These are phyloP conservation scores for Anhinga anhinga DNA, from an alignment of 2,113 vertebrate species.

Conservation along the genomic window DNA sequence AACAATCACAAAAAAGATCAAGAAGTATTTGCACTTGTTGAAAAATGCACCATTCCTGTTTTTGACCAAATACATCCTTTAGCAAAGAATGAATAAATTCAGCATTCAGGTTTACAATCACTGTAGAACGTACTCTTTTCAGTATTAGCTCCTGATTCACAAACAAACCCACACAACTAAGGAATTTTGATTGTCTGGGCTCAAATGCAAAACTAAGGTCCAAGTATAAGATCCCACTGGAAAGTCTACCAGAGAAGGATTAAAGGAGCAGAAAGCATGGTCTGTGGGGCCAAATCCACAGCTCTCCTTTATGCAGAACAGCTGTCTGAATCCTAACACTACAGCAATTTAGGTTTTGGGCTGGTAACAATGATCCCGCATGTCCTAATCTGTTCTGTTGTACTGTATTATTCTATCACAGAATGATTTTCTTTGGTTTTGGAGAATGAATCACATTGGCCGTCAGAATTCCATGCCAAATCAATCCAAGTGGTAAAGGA, in stretches of 20 bases:
- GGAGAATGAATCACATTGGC: not conserved
- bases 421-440: not conserved
- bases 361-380: not conserved
- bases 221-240: not conserved
- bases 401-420: slow-evolving; percentile 7
- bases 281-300: not conserved
- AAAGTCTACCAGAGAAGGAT: not conserved
- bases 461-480: not conserved
- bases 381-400: not conserved
- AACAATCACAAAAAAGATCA: not conserved
- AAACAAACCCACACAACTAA: not conserved
- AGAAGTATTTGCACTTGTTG: not conserved
- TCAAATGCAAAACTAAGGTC: not conserved
- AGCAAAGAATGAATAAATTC: slow-evolving; percentile 1
- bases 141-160: not conserved
- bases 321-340: not conserved
- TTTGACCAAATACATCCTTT: not conserved
- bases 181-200: not conserved
- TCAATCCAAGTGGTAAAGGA: slow-evolving; percentile 40
- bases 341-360: not conserved
- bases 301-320: not conserved
- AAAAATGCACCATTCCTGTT: not conserved
- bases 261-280: not conserved
- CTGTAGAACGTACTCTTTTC: not conserved
- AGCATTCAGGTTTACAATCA: not conserved